These are phyloP conservation scores for Nomada fucata DNA, from an alignment of 2,888 invertebrate genomes.

Conservation along the genomic window DNA sequence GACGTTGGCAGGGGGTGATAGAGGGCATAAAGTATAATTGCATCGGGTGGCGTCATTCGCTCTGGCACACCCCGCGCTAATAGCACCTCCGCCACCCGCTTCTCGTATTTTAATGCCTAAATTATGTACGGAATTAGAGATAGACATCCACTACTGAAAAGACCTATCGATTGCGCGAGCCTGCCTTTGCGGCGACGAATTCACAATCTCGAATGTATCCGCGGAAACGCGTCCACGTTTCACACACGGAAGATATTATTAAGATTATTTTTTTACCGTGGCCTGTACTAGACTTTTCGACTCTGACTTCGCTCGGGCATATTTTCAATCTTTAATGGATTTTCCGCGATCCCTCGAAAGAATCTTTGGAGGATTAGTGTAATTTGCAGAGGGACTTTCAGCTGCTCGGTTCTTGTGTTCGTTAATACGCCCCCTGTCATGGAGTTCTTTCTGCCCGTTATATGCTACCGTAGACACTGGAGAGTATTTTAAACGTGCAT, in stretches of 20 bases:
- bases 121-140: constrained; percentile 82
- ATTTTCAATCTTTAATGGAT: not conserved
- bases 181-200: constrained; percentile 47
- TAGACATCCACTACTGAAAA: constrained; percentile 71
- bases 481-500: too few relatives aligned
- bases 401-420: too few relatives aligned
- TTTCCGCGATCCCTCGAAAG: not conserved
- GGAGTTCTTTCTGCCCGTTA: too few relatives aligned
- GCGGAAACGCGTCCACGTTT: not conserved
- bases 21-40: constrained; percentile 84
- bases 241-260: constrained; percentile 11
- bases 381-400: too few relatives aligned
- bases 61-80: constrained; percentile 78
- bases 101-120: constrained; percentile 83
- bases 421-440: too few relatives aligned
- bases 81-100: constrained; percentile 76
- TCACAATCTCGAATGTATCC: constrained; percentile 46
- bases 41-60: constrained; percentile 82
- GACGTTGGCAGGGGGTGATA: constrained; percentile 63
- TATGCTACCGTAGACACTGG: too few relatives aligned
- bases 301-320: not conserved
- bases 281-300: not conserved
- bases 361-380: too few relatives aligned
- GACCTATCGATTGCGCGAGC: constrained; percentile 64
- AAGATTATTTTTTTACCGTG: not conserved